Evolutionary conservation across 1,140 invertebrate genomes (phyloP), one percentile per base, ranked within the genome.

Genomic region (Steinernema feltiae): DNA sequence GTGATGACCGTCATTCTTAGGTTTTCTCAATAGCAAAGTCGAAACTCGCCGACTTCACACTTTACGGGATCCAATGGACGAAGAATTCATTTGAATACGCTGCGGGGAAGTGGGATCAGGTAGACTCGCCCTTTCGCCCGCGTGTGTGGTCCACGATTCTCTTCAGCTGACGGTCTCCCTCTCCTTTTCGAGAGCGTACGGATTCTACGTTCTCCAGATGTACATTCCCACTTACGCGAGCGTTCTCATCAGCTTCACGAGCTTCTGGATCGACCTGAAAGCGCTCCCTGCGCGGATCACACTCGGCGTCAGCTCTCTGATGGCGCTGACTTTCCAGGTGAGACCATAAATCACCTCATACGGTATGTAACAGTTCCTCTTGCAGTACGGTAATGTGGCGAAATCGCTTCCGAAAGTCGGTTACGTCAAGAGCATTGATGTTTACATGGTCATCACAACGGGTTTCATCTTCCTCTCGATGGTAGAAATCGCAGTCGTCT

Each of bases 201-300:
- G 88, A 17, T 88, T 88, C 73, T 89, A 87, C 80, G 77, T 89
- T 18, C 83, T 89, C 17, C 88, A 89, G 81, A 88, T 89, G 74
- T 89, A 88, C 75, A 78, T 89, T 12, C 88, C 88, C 1, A 88
- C 87, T 48, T 87, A 87, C 70, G 80, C 88, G 31, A 87, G 87
- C 29, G 88, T 88, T 30, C 82, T 86, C 31, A 84, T 89, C 15
- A 88, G 88, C 1, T 89, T 88, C 85, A 87, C 89, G 17, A 87
- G 88, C 18, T 89, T 89, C 78, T 89, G 88, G 87, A 87, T 89
- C 41, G 88, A 89, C 80, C 76, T 88, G 70, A 88, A 89, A 78
- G 86, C 87, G 7, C 84, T 88, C 1, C 88, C 88, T 1, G 89
- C 88, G 12, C 80, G 89, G 74, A 88, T 89, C 53, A 87, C 88